Percentiles rank a stretch among this genome's conserved stretches.
phyloP scores from a whole-genome alignment of 2,113 vertebrate genomes.

The Embiotoca jacksoni region DNA sequence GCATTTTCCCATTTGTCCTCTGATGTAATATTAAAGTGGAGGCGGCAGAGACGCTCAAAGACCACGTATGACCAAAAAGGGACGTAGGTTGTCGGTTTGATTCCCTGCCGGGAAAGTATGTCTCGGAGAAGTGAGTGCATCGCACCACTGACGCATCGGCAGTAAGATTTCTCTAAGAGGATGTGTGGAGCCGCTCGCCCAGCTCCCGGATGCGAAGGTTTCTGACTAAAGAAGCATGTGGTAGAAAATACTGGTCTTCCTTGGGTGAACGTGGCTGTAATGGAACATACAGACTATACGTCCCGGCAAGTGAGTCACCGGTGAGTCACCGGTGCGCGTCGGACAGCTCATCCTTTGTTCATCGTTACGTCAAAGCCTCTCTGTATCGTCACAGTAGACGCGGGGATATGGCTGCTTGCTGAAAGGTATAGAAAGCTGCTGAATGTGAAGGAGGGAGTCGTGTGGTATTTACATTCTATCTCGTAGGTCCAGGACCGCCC shows the following conservation, averaged over 20 bases:
- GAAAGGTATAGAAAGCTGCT: not conserved
- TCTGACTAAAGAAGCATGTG: not conserved
- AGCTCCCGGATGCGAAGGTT: conserved; percentile 4
- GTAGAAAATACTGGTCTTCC: conserved; percentile 8
- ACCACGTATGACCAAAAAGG: conserved; percentile 13
- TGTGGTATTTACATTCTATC: not conserved
- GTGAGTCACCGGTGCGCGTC: conserved; percentile 30
- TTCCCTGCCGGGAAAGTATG: conserved; percentile 5
- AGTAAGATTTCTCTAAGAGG: not conserved
- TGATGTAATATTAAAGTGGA: conserved; percentile 38
- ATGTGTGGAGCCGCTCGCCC: not conserved
- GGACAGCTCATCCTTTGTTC: conserved; percentile 10
- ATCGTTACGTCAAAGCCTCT: conserved; percentile 1
- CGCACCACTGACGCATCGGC: conserved; percentile 5
- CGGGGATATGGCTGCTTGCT: not conserved
- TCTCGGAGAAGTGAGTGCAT: conserved; percentile 14
- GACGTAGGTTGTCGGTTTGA: conserved; percentile 12
- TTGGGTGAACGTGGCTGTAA: not conserved
- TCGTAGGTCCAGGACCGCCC: too few species aligned
- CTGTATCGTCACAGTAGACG: not conserved
- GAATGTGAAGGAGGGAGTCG: conserved; percentile 17
- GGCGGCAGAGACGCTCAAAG: conserved; percentile 8
- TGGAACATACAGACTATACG: not conserved
- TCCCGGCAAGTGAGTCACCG: conserved; percentile 30
- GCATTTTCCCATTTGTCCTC: conserved; percentile 22